phyloP scores from a whole-genome alignment of 2,888 invertebrate genomes.

The Pammene aurita region DNA sequence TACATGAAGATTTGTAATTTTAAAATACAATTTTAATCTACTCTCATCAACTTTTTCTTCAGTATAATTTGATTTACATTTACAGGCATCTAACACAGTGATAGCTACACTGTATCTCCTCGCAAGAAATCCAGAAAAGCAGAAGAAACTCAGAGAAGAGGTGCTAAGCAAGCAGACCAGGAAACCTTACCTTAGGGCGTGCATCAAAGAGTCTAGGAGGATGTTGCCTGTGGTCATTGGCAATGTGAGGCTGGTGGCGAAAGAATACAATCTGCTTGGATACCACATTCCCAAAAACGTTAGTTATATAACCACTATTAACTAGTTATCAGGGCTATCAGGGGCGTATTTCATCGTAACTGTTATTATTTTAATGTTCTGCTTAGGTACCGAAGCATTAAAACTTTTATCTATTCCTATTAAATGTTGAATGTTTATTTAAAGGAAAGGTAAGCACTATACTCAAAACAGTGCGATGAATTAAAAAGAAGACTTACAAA shows the following conservation, averaged over 20 bases:
- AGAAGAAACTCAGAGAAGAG: conserved; percentile 85
- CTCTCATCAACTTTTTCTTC: no score
- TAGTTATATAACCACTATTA: conserved; percentile 47
- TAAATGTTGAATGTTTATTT: no score
- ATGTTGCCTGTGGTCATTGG: conserved; percentile 84
- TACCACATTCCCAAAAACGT: conserved; percentile 85
- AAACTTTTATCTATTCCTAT: no score
- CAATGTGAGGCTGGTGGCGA: conserved; percentile 77
- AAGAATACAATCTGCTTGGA: conserved; percentile 84
- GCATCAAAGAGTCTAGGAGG: conserved; percentile 88
- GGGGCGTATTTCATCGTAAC: no score
- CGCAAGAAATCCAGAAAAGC: conserved; percentile 85
- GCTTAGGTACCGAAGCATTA: no score
- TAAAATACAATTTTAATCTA: no score
- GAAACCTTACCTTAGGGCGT: conserved; percentile 86
- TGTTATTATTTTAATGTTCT: no score
- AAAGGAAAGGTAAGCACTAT: no score
- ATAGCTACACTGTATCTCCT: conserved; percentile 84
- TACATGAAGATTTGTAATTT: no score
- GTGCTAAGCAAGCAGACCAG: conserved; percentile 58
- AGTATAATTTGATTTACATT: conserved; percentile 10
- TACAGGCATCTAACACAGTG: conserved; percentile 82
- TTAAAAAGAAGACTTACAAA: no score
- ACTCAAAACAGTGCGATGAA: no score
- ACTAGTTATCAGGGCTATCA: no score